phyloP scores from a whole-genome alignment of 2,113 vertebrate genomes.

The Mesitornis unicolor region DNA sequence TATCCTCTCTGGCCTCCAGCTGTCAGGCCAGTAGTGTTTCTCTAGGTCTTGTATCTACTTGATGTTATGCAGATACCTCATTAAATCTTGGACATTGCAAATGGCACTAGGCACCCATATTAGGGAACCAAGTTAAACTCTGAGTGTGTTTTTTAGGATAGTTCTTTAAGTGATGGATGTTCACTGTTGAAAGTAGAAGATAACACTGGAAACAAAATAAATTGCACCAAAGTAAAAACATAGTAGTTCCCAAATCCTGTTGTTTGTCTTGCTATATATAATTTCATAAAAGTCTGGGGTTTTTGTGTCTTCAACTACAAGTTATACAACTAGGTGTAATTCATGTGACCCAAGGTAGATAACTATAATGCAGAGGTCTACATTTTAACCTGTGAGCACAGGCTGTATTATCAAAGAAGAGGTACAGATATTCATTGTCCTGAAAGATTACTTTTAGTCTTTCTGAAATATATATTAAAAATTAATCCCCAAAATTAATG shows the following conservation, averaged over 20 bases:
- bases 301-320: neutral
- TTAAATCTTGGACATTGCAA: neutral
- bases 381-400: neutral
- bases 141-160: neutral
- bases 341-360: neutral
- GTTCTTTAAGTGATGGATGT: neutral
- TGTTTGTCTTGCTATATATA: neutral
- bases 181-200: neutral
- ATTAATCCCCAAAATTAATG: neutral
- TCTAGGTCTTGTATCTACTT: neutral
- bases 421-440: neutral
- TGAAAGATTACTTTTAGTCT: neutral
- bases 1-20: neutral
- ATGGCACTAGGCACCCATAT: neutral
- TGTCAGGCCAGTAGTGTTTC: neutral
- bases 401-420: neutral
- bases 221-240: neutral
- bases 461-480: neutral
- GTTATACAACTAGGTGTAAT: neutral
- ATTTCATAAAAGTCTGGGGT: neutral
- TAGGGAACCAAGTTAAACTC: neutral
- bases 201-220: neutral
- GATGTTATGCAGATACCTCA: neutral
- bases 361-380: neutral
- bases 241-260: neutral